These are phyloP conservation scores for Aethes cnicana DNA, from an alignment of 2,888 invertebrate species.

Conservation along the genomic window DNA sequence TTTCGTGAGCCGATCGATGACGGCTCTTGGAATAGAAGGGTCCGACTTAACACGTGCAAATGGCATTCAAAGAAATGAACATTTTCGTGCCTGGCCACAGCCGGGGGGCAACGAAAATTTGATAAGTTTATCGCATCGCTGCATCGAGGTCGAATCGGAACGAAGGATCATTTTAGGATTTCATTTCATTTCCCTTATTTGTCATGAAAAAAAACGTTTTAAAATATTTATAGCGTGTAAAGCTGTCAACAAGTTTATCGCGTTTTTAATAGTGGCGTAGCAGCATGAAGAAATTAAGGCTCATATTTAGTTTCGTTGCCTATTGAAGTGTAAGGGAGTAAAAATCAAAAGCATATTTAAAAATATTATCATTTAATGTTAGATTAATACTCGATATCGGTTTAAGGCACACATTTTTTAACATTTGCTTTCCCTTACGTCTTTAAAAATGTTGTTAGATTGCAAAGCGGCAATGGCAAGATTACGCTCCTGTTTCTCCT, in stretches of 20 bases:
- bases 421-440: constrained; percentile 78
- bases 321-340: too few species aligned
- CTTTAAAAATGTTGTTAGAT: constrained; percentile 65
- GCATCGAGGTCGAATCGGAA: not conserved
- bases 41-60: constrained; percentile 29
- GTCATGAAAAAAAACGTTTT: too few species aligned
- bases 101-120: constrained; percentile 14
- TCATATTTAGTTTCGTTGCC: not conserved
- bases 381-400: constrained; percentile 17
- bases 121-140: constrained; percentile 12
- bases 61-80: constrained; percentile 29
- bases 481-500: constrained; percentile 83
- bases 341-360: too few species aligned
- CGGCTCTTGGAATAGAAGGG: constrained; percentile 24
- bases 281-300: too few species aligned
- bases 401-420: constrained; percentile 33
- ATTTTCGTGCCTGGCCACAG: constrained; percentile 27
- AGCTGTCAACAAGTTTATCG: too few species aligned
- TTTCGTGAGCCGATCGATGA: constrained; percentile 24
- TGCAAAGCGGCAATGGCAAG: constrained; percentile 73
- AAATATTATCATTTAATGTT: constrained; percentile 2
- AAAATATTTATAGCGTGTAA: too few species aligned
- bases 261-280: too few species aligned
- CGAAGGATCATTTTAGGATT: too few species aligned
- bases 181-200: too few species aligned